Conservation (phyloP, 1,140 invertebrate species). For the Zaprionus kolodkinae region DNA sequence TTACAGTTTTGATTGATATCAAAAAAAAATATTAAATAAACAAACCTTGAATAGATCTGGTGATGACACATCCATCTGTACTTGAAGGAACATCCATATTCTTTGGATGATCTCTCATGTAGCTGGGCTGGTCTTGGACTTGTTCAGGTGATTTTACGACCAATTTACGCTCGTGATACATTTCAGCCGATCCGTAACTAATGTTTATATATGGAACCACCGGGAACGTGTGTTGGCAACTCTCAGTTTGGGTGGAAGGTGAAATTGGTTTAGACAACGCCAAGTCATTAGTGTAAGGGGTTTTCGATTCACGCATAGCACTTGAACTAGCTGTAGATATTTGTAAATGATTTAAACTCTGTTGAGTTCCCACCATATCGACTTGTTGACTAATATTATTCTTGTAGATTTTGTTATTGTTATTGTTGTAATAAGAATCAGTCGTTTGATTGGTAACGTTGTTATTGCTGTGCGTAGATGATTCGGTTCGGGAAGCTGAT, state of each 20-base stretch:
- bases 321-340: constrained; percentile 16
- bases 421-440: constrained; percentile 14
- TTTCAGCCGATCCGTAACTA: constrained; percentile 41
- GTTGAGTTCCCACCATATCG: constrained; percentile 64
- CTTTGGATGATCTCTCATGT: constrained; percentile 23
- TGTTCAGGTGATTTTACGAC: constrained; percentile 4
- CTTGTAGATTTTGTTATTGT: constrained; percentile 3
- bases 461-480: background rate
- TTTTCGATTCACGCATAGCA: constrained; percentile 12
- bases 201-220: constrained; percentile 50
- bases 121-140: constrained; percentile 22
- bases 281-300: constrained; percentile 21
- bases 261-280: constrained; percentile 26
- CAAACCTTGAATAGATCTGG: constrained; percentile 50
- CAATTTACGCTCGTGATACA: constrained; percentile 45
- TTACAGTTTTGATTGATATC: background rate
- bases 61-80: constrained; percentile 25
- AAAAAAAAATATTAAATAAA: background rate
- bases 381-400: background rate
- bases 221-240: constrained; percentile 14
- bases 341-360: constrained; percentile 35
- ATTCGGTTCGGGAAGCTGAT: background rate
- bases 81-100: constrained; percentile 10
- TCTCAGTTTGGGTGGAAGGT: background rate
- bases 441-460: background rate